Evolutionary conservation across 2,113 vertebrate species (phyloP), one percentile per base, ranked within the genome.

Genomic region (Phasianus colchicus): DNA sequence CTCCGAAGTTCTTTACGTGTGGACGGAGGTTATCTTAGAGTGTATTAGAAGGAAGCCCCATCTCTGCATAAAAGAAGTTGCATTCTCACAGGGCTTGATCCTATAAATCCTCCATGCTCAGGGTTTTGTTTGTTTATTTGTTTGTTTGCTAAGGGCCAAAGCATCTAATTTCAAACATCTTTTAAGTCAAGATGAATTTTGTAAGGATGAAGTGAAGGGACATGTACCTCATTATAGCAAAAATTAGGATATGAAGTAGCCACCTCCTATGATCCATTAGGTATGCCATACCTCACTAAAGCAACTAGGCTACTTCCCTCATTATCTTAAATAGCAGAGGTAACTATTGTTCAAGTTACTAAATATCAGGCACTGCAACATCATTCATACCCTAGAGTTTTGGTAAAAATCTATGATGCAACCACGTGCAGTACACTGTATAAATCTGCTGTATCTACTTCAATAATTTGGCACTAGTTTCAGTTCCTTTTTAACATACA

Each of bases 1-100:
- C 85, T 95, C 76, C 88, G 61, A 86, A 93, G 83, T 80, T 91
- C 72, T 93, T 93, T 81, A 71, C 76, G 58, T 90, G 74, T 73
- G 83, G 93, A 94, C 71, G 55, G 90, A 93, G 25, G 71, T 40
- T 89, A 90, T 76, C 48, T 79, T 69, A 55, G 73, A 94, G 52
- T 65, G 29, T 40, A 63, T 87, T 85, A 83, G 57, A 83, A 93
- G 40, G 36, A 89, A 92, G 86, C 25, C 2, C 4, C 34, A 84
- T 82, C 38, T 85, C 40, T 63, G 85, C 92, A 87, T 43, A 78
- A 91, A 72, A 42, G 73, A 75, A 65, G 18, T 9, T 90, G 43
- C 57, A 58, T 87, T 92, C 32, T 77, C 38, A 82, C 48, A 63
- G 50, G 42, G 47, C 60, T 64, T 43, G 38, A 78, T 89, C 34